Base-by-base conservation (phyloP, 2,888 invertebrate species). In the Marasmarcha lunaedactyla region DNA sequence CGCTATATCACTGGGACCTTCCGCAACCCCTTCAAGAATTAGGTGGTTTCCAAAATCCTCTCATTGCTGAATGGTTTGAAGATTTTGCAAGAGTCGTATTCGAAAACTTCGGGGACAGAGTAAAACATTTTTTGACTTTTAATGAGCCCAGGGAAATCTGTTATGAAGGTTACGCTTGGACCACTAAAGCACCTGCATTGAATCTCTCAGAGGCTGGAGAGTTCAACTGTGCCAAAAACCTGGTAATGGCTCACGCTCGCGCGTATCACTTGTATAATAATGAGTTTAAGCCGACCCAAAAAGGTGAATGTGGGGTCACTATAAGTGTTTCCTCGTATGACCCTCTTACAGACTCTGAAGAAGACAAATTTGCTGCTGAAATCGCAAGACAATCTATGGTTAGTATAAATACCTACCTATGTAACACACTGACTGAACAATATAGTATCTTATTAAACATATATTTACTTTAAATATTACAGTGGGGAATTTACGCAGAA, bases 101-200 rank as follows among this genome's bases (percentile, higher is more conserved):
- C 44, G 47, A 57, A 25, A 48, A 51, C 7, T 83, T 72, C 46
- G 84, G 83, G 1, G 78, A 81, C 42, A 62, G 77, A 42, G 83
- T 74, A 0, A 76, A 84, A 45, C 57, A 63, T 12, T 87, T 86
- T 85, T 73, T 86, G 1, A 87, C 87, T 0, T 71, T 86, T 41
- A 87, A 87, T 50, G 87, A 87, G 46, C 85, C 86, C 0, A 58
- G 51, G 35, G 55, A 60, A 41, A 58, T 62, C 12, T 73, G 70
- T 36, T 46, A 49, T 1, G 46, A 51, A 1, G 83, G 79, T 0
- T 87, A 87, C 50, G 78, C 76, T 1, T 44, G 35, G 2, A 55
- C 40, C 1, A 47, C 50, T 1, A 51, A 50, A 40, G 64, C 70
- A 5, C 72, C 71, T 0, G 55, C 56, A 26, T 37, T 79, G 0